Percentiles rank a stretch among this genome's conserved stretches.
These are phyloP conservation scores for Eupithecia pulchellata DNA, from an alignment of 2,888 invertebrate species.

Conservation along the genomic window DNA sequence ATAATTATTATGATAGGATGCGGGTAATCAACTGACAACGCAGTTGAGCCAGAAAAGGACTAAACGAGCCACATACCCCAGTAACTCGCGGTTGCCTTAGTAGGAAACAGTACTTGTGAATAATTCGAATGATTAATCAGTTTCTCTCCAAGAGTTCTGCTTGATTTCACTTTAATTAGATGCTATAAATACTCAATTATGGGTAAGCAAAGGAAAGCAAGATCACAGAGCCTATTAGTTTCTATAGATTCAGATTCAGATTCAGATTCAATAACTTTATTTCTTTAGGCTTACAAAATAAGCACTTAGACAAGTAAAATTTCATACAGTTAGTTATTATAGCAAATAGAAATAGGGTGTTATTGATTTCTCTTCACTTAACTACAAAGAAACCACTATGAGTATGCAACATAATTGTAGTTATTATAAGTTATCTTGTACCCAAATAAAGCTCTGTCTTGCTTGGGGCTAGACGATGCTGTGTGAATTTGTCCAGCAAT, in stretches of 20 bases:
- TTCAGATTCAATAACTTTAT: too few species aligned
- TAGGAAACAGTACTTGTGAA: slow-evolving; percentile 33
- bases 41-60: slow-evolving; percentile 71
- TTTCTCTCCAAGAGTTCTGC: slow-evolving; percentile 49
- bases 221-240: background rate
- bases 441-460: background rate
- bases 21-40: slow-evolving; percentile 67
- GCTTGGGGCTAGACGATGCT: background rate
- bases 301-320: too few species aligned
- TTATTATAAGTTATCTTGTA: background rate
- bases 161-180: slow-evolving; percentile 2
- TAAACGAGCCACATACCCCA: slow-evolving; percentile 60
- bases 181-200: slow-evolving; percentile 3
- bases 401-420: too few species aligned
- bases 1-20: slow-evolving; percentile 57
- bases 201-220: background rate
- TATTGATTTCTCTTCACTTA: too few species aligned
- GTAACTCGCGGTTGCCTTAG: slow-evolving; percentile 53
- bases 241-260: background rate
- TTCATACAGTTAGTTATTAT: too few species aligned
- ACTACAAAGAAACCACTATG: too few species aligned
- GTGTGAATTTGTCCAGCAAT: background rate
- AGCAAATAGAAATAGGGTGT: too few species aligned
- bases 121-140: slow-evolving; percentile 28
- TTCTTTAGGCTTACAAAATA: too few species aligned